A percentile compares a stretch with the other conserved stretches of the same genome.
phyloP scores from a whole-genome alignment of 2,888 invertebrate species.

The Beris chalybata region DNA sequence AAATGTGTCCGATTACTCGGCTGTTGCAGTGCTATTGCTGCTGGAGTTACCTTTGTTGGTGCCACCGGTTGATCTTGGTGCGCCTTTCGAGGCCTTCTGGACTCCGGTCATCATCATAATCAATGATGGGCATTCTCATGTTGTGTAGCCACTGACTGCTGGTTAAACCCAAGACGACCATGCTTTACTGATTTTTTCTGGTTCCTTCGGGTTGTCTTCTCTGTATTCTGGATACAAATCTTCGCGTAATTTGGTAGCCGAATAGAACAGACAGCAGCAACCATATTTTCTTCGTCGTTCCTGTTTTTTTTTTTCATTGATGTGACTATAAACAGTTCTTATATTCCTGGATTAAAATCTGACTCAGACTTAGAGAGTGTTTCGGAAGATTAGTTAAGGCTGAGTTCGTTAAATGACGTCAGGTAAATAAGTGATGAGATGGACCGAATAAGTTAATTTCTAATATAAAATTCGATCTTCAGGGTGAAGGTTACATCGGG shows the following conservation, averaged over 20 bases:
- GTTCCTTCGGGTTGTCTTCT: conserved; percentile 2
- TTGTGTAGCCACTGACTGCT: too few species aligned
- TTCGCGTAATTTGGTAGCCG: conserved; percentile 38
- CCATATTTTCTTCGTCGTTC: conserved; percentile 5
- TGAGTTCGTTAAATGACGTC: neutral
- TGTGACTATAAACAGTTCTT: too few species aligned
- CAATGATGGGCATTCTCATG: too few species aligned
- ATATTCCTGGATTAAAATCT: too few species aligned
- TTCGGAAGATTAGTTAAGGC: too few species aligned
- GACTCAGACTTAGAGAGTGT: too few species aligned
- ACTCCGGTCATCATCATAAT: conserved; percentile 9
- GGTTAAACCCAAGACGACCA: neutral
- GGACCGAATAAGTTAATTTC: conserved; percentile 1
- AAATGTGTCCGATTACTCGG: conserved; percentile 34
- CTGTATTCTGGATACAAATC: conserved; percentile 26
- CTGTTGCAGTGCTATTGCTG: conserved; percentile 28
- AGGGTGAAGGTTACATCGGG: too few species aligned
- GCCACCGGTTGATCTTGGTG: conserved; percentile 33
- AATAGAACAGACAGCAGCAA: conserved; percentile 35
- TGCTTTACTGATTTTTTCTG: conserved; percentile 1
- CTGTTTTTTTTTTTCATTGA: conserved; percentile 9
- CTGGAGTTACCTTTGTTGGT: conserved; percentile 33
- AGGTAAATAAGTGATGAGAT: conserved; percentile 6
- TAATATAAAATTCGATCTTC: neutral
- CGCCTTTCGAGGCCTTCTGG: conserved; percentile 3